phyloP scores from a whole-genome alignment of 2,797 vertebrate species.

The Setipinna tenuifilis region DNA sequence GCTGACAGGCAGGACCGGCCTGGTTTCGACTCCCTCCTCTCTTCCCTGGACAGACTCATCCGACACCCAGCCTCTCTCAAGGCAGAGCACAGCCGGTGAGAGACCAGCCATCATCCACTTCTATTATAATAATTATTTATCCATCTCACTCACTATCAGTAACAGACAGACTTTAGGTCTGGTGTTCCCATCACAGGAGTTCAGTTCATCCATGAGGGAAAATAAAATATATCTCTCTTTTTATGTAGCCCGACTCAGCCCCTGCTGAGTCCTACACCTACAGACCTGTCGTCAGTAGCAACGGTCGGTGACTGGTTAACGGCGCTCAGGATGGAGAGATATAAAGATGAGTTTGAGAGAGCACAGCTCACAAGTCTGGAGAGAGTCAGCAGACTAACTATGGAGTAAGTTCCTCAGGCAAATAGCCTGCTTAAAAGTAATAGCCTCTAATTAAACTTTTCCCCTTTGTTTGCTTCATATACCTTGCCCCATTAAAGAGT shows the following conservation, averaged over 20 bases:
- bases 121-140: not conserved
- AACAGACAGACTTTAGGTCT: not conserved
- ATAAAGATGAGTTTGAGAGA: slow-evolving; percentile 90
- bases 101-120: not conserved
- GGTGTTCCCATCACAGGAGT: not conserved
- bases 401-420: slow-evolving; percentile 73
- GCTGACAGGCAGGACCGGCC: slow-evolving; percentile 82
- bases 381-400: slow-evolving; percentile 79
- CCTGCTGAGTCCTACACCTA: slow-evolving; percentile 78
- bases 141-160: not conserved
- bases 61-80: slow-evolving; percentile 80
- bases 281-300: slow-evolving; percentile 74
- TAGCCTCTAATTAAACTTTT: not conserved
- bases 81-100: slow-evolving; percentile 76
- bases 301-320: slow-evolving; percentile 90
- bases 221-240: not conserved
- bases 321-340: slow-evolving; percentile 92
- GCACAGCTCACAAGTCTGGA: slow-evolving; percentile 91
- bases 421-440: not conserved
- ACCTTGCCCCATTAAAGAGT: too few species aligned
- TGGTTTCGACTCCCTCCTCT: slow-evolving; percentile 88
- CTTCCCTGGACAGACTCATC: slow-evolving; percentile 80
- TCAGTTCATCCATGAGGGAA: not conserved
- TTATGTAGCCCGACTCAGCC: slow-evolving; percentile 77
- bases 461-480: too few species aligned